Evolutionary conservation across 2,113 vertebrate species (phyloP).

Genomic region (Xerus inauris): DNA sequence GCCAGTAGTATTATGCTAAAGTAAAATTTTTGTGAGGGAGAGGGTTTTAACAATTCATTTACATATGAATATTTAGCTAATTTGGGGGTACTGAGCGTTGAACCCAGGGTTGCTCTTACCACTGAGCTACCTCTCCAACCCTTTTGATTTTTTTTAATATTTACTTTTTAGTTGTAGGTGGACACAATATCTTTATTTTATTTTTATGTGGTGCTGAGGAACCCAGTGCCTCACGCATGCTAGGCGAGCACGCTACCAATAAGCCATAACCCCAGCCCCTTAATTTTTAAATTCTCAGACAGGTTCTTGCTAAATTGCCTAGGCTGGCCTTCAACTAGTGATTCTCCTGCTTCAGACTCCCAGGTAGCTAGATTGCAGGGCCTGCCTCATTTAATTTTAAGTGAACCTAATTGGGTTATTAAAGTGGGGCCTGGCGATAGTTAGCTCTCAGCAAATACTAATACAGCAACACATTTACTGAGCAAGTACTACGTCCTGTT

Average conservation of each 20-base stretch:
- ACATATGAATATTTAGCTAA: not conserved
- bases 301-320: not conserved
- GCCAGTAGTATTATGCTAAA: not conserved
- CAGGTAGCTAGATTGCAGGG: not conserved
- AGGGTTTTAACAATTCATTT: not conserved
- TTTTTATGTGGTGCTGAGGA: too few relatives aligned
- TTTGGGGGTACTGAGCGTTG: not conserved
- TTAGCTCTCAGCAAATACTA: not conserved
- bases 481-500: too few relatives aligned
- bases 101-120: too few relatives aligned
- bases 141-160: not conserved
- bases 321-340: not conserved
- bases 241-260: too few relatives aligned
- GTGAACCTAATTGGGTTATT: not conserved
- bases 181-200: too few relatives aligned
- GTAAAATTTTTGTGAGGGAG: not conserved
- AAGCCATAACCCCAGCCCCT: too few relatives aligned
- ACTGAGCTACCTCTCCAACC: not conserved
- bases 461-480: not conserved
- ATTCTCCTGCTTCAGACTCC: not conserved
- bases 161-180: too few relatives aligned
- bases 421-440: not conserved
- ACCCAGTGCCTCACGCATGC: too few relatives aligned
- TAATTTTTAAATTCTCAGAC: not conserved
- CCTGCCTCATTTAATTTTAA: not conserved